Conservation (phyloP, 2,113 vertebrate species). For the Phoxinus phoxinus region DNA sequence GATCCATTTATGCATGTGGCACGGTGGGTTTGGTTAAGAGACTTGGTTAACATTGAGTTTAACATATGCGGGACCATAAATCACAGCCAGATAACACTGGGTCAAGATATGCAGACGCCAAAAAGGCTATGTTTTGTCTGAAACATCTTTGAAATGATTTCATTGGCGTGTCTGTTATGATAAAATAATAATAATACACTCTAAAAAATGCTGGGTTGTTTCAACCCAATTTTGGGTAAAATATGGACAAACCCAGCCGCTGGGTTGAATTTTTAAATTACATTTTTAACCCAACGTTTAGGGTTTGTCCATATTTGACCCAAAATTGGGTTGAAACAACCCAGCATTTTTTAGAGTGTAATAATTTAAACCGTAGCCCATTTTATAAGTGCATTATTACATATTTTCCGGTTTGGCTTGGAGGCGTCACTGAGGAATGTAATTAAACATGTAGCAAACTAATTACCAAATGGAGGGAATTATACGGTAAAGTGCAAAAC, state of each 20-base stretch:
- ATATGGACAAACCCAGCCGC: too few species aligned
- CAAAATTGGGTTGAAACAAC: too few species aligned
- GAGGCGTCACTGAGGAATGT: not conserved
- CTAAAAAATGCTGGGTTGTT: too few species aligned
- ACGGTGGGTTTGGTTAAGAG: conserved; percentile 7
- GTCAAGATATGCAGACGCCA: not conserved
- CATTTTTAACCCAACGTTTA: too few species aligned
- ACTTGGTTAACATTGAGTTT: conserved; percentile 31
- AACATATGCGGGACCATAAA: conserved; percentile 29
- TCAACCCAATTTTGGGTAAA: too few species aligned
- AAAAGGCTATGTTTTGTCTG: not conserved
- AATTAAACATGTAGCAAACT: conserved; percentile 24
- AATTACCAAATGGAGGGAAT: conserved; percentile 17
- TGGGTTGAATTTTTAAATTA: too few species aligned
- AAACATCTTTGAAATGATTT: not conserved
- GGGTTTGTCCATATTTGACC: too few species aligned
- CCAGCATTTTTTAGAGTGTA: too few species aligned
- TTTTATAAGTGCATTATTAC: conserved; percentile 4
- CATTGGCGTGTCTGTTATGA: not conserved
- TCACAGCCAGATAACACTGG: not conserved
- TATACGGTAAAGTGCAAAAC: not conserved
- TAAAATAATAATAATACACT: not conserved
- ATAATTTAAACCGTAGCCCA: not conserved
- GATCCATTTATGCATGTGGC: conserved; percentile 35
- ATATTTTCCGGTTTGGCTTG: not conserved